Percentiles rank a stretch among this genome's conserved stretches.
phyloP scores from a whole-genome alignment of 1,140 invertebrate species.

The Cyclargus thomasi region DNA sequence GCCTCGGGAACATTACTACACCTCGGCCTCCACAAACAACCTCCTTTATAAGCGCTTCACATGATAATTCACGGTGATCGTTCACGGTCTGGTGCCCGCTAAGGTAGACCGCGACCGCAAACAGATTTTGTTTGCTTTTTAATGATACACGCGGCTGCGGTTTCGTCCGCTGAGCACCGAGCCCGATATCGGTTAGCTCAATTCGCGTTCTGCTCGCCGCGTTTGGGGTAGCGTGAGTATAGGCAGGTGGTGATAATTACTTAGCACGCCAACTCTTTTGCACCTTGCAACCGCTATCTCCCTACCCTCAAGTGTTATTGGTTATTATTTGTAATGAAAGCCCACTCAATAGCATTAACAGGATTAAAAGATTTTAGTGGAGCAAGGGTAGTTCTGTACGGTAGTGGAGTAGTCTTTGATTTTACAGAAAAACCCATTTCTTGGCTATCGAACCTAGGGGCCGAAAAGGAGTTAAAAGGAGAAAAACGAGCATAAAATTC shows the following conservation, averaged over 20 bases:
- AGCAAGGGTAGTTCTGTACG: too few species aligned
- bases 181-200: constrained; percentile 42
- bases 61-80: constrained; percentile 66
- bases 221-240: constrained; percentile 52
- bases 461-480: too few species aligned
- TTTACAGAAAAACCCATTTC: too few species aligned
- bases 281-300: constrained; percentile 56
- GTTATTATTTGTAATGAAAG: constrained; percentile 20
- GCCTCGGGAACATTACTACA: constrained; percentile 44
- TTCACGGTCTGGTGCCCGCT: constrained; percentile 63
- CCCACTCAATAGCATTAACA: neutral
- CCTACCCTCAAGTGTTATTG: constrained; percentile 26
- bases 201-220: constrained; percentile 52
- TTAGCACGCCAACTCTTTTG: constrained; percentile 63
- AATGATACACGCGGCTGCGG: constrained; percentile 47
- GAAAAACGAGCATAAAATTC: neutral
- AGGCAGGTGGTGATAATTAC: constrained; percentile 64
- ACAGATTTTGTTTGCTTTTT: constrained; percentile 66
- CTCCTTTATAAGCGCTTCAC: constrained; percentile 60
- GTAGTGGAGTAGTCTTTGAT: too few species aligned
- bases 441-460: too few species aligned
- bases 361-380: neutral
- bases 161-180: constrained; percentile 44
- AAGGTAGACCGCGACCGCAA: constrained; percentile 66
- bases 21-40: constrained; percentile 53